phyloP scores from a whole-genome alignment of 2,113 vertebrate genomes.

The Saccopteryx bilineata region DNA sequence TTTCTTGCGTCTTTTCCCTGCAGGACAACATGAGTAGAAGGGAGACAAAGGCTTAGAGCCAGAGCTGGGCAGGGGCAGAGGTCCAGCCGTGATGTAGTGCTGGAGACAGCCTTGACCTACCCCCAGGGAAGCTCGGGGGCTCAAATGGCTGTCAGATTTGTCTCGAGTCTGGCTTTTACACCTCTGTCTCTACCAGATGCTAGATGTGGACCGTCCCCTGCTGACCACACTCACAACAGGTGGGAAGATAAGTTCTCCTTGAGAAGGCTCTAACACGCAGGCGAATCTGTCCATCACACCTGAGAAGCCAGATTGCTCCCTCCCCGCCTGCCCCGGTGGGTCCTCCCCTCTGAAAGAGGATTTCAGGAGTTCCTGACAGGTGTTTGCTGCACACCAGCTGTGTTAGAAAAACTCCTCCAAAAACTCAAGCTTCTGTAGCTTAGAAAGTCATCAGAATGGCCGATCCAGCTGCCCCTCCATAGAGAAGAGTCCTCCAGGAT shows the following conservation, averaged over 20 bases:
- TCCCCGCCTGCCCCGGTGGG: neutral
- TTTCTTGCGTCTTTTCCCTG: neutral
- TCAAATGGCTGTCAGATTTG: neutral
- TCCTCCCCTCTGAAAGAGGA: too few species aligned
- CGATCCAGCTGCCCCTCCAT: neutral
- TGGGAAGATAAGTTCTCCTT: neutral
- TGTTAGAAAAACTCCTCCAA: neutral
- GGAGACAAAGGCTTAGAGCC: too few species aligned
- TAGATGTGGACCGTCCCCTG: neutral
- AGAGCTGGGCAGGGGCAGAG: neutral
- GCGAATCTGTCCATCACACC: neutral
- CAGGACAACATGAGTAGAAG: neutral
- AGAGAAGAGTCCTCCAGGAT: neutral
- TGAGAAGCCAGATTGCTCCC: neutral
- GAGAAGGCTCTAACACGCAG: neutral
- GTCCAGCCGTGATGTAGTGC: rapidly evolving
- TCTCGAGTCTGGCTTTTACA: neutral
- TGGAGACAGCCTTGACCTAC: neutral
- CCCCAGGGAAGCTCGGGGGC: neutral
- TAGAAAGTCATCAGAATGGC: neutral
- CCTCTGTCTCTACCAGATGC: too few species aligned
- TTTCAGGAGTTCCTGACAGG: too few species aligned
- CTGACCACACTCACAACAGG: neutral
- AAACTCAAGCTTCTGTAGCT: neutral
- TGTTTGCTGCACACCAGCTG: neutral